Evolutionary conservation across 2,797 vertebrate species (phyloP).

Genomic region (Aselliscus stoliczkanus): DNA sequence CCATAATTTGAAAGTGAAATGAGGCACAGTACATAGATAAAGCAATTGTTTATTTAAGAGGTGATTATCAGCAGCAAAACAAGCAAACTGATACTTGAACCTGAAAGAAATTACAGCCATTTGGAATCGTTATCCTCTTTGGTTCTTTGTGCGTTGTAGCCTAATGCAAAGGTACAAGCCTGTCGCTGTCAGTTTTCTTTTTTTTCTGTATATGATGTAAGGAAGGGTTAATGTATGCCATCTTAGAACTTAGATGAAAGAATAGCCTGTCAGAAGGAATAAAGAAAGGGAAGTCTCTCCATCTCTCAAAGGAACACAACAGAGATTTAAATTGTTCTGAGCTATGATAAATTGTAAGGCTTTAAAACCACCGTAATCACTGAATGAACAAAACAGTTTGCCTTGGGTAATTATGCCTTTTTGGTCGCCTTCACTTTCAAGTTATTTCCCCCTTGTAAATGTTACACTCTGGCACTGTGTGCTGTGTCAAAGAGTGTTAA

Average conservation of each 20-base stretch:
- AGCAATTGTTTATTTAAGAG: conserved; percentile 85
- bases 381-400: conserved; percentile 77
- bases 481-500: conserved; percentile 72
- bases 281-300: conserved; percentile 60
- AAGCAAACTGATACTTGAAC: conserved; percentile 83
- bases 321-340: conserved; percentile 74
- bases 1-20: conserved; percentile 86
- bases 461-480: conserved; percentile 60
- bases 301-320: conserved; percentile 71
- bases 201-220: neutral
- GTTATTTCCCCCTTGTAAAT: conserved; percentile 76
- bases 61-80: conserved; percentile 83
- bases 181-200: neutral
- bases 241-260: conserved; percentile 63
- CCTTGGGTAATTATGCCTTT: conserved; percentile 78
- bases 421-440: conserved; percentile 75
- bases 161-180: conserved; percentile 65
- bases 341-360: conserved; percentile 72
- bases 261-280: conserved; percentile 69
- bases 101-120: conserved; percentile 79
- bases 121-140: conserved; percentile 74
- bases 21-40: conserved; percentile 83
- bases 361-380: conserved; percentile 77
- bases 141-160: conserved; percentile 69
- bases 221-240: neutral